Percentiles rank a stretch among this genome's conserved stretches.
These are phyloP conservation scores for Regulus satrapa DNA, from an alignment of 2,113 vertebrate genomes.

Conservation along the genomic window DNA sequence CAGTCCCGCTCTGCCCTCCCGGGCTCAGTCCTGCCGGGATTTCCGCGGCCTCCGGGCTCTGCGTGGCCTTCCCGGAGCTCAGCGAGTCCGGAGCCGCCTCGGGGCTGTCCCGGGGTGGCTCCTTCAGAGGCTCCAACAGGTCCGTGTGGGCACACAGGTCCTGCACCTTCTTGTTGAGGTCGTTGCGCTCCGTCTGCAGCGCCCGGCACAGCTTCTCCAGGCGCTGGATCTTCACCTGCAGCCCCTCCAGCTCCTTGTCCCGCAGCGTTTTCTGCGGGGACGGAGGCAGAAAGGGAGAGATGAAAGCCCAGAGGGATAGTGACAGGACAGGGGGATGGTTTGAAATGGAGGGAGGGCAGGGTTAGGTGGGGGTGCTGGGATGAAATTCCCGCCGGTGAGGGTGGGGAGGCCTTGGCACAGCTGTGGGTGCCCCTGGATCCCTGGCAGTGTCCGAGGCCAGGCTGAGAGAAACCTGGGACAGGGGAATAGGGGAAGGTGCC, in stretches of 20 bases:
- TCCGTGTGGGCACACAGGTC: constrained; percentile 73
- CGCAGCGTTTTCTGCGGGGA: constrained; percentile 84
- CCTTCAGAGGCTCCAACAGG: background rate
- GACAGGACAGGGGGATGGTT: background rate
- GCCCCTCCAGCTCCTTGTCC: constrained; percentile 89
- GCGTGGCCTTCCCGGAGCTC: background rate
- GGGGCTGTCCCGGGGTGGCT: background rate
- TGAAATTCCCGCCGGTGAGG: background rate
- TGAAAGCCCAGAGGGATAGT: rapidly evolving
- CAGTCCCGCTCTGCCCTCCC: constrained; percentile 24
- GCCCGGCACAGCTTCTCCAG: constrained; percentile 95
- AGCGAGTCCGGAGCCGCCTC: background rate
- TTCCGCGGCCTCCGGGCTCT: background rate
- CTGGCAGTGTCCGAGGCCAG: background rate
- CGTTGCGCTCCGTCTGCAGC: constrained; percentile 91
- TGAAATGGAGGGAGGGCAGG: background rate
- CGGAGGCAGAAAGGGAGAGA: background rate
- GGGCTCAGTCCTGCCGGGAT: constrained; percentile 20
- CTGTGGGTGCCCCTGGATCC: background rate
- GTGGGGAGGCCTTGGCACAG: background rate
- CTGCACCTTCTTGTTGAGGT: constrained; percentile 96
- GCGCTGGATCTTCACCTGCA: constrained; percentile 92
- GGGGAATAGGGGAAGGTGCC: rapidly evolving
- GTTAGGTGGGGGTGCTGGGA: background rate
- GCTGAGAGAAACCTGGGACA: background rate